Base-by-base conservation (phyloP, 2,797 vertebrate species). In the Myripristis murdjan region DNA sequence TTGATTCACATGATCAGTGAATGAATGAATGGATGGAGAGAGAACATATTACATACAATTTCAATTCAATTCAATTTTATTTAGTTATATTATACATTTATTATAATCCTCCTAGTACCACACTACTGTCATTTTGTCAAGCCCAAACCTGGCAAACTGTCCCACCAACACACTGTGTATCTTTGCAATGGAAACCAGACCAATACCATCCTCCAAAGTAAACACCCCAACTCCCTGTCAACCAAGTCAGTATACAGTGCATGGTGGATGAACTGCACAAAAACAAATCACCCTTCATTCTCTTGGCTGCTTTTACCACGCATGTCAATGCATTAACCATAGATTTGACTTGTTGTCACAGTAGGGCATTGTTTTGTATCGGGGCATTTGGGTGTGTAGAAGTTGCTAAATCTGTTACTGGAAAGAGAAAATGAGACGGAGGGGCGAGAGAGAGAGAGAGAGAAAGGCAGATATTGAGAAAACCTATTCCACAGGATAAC, bases 261-360 rank as follows among this genome's bases (percentile, higher is more conserved):
- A 24, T 8, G 44, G 54, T 41, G 48, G 56, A 81, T 43, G 64
- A 74, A 65, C 64, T 46, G 18, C 57, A 59, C 57, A 66, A 63
- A 72, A 64, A 80, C 70, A 64, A 81, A 83, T 72, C 51, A 74
- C 23, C 23, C 47, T n/a, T 69, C 58, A 47, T 48, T 53, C 16
- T 84, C 52, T 64, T 78, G 68, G 64, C 76, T 67, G 43, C 20
- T 23, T 65, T 39, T 73, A 67, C 49, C 28, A 26, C 22, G 66
- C 67, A 24, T n/a, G 24, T 41, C 22, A 72, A 60, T 11, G 6
- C 54, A 74, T 5, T 28, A 81, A 55, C 37, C 59, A 66, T 56
- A 55, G 9, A 79, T 73, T 41, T 65, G 66, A 16, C 35, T 56
- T 74, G 12, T 71, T 84, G 56, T 78, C 44, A 85, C 86, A 87